These are phyloP conservation scores for Picus viridis DNA, from an alignment of 2,797 vertebrate genomes.

Conservation along the genomic window DNA sequence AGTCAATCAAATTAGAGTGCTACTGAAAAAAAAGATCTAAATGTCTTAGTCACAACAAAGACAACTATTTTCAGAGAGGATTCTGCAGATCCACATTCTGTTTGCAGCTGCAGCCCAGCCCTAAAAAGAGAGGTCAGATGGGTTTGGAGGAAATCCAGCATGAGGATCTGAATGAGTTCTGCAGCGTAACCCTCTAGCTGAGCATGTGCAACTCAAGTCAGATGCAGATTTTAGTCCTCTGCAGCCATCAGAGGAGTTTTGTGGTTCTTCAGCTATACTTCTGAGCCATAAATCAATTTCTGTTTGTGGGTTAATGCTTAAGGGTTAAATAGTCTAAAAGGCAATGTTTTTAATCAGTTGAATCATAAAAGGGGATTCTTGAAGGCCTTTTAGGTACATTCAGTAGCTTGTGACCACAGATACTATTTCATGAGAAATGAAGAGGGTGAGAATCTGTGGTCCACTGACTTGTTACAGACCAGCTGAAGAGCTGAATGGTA, in stretches of 20 bases:
- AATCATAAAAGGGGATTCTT: not conserved
- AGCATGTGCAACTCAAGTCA: not conserved
- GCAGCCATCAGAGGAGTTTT: not conserved
- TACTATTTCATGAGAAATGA: not conserved
- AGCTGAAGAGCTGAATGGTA: not conserved
- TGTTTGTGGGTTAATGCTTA: not conserved
- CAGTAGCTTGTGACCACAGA: not conserved
- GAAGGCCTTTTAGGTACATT: not conserved
- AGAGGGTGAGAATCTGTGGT: not conserved
- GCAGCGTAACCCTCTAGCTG: constrained; percentile 1
- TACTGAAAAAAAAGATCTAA: constrained; percentile 68
- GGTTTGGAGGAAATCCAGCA: constrained; percentile 14
- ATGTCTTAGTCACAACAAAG: constrained; percentile 78
- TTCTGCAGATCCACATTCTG: constrained; percentile 55
- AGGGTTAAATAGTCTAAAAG: not conserved
- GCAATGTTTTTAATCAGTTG: not conserved
- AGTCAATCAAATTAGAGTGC: constrained; percentile 73
- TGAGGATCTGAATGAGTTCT: constrained; percentile 14
- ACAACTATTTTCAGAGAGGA: constrained; percentile 71
- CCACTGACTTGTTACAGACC: not conserved
- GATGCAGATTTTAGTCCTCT: constrained; percentile 8
- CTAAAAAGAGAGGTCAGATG: constrained; percentile 22
- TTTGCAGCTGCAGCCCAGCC: constrained; percentile 60
- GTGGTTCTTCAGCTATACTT: not conserved
- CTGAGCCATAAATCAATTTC: constrained; percentile 10